Conservation (phyloP, 2,888 invertebrate genomes). For the Eueremaeus valkanovi region DNA sequence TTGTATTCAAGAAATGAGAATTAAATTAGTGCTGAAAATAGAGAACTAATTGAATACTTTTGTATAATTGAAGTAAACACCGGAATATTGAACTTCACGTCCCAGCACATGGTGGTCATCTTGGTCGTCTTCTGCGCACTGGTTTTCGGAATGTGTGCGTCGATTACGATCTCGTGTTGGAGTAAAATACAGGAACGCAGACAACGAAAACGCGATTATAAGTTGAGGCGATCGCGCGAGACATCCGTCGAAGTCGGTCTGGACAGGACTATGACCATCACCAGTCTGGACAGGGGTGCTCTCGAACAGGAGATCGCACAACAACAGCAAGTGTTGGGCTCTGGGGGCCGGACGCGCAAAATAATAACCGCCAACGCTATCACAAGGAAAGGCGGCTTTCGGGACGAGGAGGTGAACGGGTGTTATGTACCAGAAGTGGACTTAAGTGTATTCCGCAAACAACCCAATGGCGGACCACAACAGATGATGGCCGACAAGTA, state of each 20-base stretch:
- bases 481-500: conserved; percentile 37
- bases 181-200: conserved; percentile 67
- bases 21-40: too few relatives aligned
- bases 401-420: conserved; percentile 42
- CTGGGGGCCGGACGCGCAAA: conserved; percentile 30
- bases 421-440: conserved; percentile 47
- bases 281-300: conserved; percentile 31
- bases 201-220: conserved; percentile 48
- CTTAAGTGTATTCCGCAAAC: conserved; percentile 43
- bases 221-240: conserved; percentile 47
- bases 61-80: conserved; percentile 36
- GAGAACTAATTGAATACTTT: too few relatives aligned
- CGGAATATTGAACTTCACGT: conserved; percentile 46
- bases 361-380: conserved; percentile 37
- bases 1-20: too few relatives aligned
- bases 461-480: conserved; percentile 44
- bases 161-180: conserved; percentile 81
- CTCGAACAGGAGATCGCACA: conserved; percentile 33
- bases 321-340: conserved; percentile 4
- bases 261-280: conserved; percentile 42
- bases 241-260: conserved; percentile 45
- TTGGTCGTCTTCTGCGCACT: conserved; percentile 81
- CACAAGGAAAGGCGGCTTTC: conserved; percentile 2
- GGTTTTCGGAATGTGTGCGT: conserved; percentile 79
- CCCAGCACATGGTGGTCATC: conserved; percentile 70